A percentile compares a stretch with the other conserved stretches of the same genome.
Conservation (phyloP, 2,888 invertebrate genomes). For the Zaprionus lineosus region DNA sequence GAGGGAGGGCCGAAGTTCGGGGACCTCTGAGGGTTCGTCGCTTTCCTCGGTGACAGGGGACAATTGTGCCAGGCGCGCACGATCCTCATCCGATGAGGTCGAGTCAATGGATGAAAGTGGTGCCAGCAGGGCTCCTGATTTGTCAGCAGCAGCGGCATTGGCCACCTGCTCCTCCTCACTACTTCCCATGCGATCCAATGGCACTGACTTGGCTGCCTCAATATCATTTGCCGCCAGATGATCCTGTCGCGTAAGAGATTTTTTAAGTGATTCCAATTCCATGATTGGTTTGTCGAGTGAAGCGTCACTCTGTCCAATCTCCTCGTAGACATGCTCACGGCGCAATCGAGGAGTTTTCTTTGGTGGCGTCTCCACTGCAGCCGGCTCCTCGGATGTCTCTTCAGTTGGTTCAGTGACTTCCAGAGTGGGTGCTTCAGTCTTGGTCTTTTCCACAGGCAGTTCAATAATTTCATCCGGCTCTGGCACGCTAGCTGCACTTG, state of each 20-base stretch:
- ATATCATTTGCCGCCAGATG: slow-evolving; percentile 84
- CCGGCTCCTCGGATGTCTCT: background rate
- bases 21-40: slow-evolving; percentile 58
- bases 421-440: slow-evolving; percentile 43
- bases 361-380: slow-evolving; percentile 61
- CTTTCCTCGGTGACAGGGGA: slow-evolving; percentile 80
- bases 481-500: slow-evolving; percentile 67
- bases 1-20: slow-evolving; percentile 72
- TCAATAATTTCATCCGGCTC: slow-evolving; percentile 82
- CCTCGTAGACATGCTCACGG: slow-evolving; percentile 86
- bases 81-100: slow-evolving; percentile 82
- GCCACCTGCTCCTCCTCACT: slow-evolving; percentile 80
- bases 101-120: slow-evolving; percentile 83
- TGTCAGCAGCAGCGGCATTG: slow-evolving; percentile 38
- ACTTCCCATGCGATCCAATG: slow-evolving; percentile 82
- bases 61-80: slow-evolving; percentile 67
- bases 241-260: slow-evolving; percentile 80
- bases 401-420: slow-evolving; percentile 34
- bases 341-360: slow-evolving; percentile 83
- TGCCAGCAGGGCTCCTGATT: slow-evolving; percentile 66
- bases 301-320: slow-evolving; percentile 84
- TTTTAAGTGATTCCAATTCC: slow-evolving; percentile 77
- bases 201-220: slow-evolving; percentile 81
- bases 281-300: slow-evolving; percentile 68
- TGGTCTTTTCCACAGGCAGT: slow-evolving; percentile 59